Conservation (phyloP, 1,140 invertebrate species). For the Idris sp. region DNA sequence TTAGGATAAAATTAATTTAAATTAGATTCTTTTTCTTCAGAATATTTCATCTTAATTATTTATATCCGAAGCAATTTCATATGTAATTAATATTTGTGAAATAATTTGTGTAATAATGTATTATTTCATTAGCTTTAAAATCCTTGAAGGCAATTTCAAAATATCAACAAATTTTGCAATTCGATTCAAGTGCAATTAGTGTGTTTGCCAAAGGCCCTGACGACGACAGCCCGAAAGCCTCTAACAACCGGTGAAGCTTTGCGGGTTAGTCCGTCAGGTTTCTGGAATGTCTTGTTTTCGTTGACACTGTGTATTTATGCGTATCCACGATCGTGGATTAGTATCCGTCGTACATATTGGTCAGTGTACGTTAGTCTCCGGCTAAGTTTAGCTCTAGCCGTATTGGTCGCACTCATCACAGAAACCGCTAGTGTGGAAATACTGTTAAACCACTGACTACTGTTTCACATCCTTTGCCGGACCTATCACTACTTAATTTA, state of each 20-base stretch:
- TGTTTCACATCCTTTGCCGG: slow-evolving; percentile 50
- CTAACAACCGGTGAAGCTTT: background rate
- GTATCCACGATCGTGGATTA: slow-evolving; percentile 46
- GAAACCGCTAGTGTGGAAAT: slow-evolving; percentile 56
- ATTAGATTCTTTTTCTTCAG: too few species aligned
- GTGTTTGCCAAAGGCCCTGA: slow-evolving; percentile 44
- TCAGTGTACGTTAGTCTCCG: slow-evolving; percentile 70
- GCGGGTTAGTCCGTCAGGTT: slow-evolving; percentile 20
- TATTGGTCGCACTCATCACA: slow-evolving; percentile 69
- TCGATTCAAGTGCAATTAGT: slow-evolving; percentile 45
- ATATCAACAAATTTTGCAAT: slow-evolving; percentile 38
- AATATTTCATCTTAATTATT: too few species aligned
- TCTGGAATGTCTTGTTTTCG: slow-evolving; percentile 44
- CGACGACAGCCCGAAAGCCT: slow-evolving; percentile 25
- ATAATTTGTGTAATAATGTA: too few species aligned
- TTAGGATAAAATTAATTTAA: too few species aligned
- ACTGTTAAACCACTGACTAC: slow-evolving; percentile 65
- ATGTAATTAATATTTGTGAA: too few species aligned
- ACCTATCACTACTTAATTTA: slow-evolving; percentile 52
- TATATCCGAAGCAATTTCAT: too few species aligned
- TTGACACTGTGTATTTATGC: slow-evolving; percentile 42
- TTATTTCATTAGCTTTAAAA: too few species aligned
- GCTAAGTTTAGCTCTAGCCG: slow-evolving; percentile 77
- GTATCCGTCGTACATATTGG: slow-evolving; percentile 67
- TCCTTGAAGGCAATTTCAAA: slow-evolving; percentile 33